Evolutionary conservation across 37 sponge, comb jelly and placozoan genomes (phyloP), one percentile per base, ranked within the genome.

Genomic region (Diacarnus erythraeanus): DNA sequence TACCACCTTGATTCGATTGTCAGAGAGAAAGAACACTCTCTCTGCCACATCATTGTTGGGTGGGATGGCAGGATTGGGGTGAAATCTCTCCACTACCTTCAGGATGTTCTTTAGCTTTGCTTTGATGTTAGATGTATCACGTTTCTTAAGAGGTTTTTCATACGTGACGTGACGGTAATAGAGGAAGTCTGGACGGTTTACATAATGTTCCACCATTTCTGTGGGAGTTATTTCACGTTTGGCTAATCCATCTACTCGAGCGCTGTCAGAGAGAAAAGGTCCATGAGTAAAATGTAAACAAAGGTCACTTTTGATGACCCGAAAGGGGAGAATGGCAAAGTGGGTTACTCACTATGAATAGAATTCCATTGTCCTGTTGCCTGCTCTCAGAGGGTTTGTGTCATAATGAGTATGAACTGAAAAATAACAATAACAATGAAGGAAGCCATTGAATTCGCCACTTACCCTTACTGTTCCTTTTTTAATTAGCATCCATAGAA

Each of bases 201-300:
- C 68, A 71, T 81, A 97, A 58, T 77, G 79, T 66, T 97, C 94
- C 23, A 75, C 73, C 84, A 97, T 81, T 56, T 89, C 78, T 29
- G 82, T 75, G n/a, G 89, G 65, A 1, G 84, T 88, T 41, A 85
- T 67, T 72, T 92, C 94, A 58, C 98, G 43, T 18, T 59, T 75
- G 4, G 71, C 69, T 64, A 97, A 67, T 15, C 98, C 93, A 87
- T 97, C 98, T 6, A 92, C 94, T 69, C 98, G 75, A 12, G 91
- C 94, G 72, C 97, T 96, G 70, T 83, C 18, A 80, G 23, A 2
- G 21, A 76, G 18, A 69, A n/a, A n/a, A n/a, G n/a, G n/a, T n/a
- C n/a, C n/a, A n/a, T n/a, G n/a, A n/a, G n/a, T n/a, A n/a, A n/a
- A n/a, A n/a, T n/a, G n/a, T n/a, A n/a, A n/a, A n/a, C n/a, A n/a